These are phyloP conservation scores for Nectonema munidae DNA, from an alignment of 2,888 invertebrate species.

Conservation along the genomic window DNA sequence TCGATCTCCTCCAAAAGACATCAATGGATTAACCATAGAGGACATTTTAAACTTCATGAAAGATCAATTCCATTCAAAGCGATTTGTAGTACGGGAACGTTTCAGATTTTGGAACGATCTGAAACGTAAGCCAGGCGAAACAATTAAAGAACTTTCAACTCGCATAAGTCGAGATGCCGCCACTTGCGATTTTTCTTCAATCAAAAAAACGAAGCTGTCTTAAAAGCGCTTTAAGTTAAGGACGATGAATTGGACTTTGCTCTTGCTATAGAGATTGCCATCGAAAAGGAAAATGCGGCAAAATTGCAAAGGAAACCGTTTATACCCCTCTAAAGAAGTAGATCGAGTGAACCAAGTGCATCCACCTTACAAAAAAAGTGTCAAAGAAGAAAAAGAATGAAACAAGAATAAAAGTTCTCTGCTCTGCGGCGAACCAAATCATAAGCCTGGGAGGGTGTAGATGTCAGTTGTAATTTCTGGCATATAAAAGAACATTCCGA, in stretches of 20 bases:
- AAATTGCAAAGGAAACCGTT: slow-evolving; percentile 17
- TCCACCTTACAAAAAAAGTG: no score
- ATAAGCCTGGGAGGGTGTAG: no score
- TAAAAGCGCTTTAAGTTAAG: slow-evolving; percentile 17
- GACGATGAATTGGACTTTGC: slow-evolving; percentile 16
- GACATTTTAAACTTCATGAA: slow-evolving; percentile 15
- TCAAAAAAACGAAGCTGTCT: slow-evolving; percentile 17
- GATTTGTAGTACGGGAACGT: slow-evolving; percentile 17
- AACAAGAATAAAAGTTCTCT: no score
- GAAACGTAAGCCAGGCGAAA: slow-evolving; percentile 17
- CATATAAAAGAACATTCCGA: no score
- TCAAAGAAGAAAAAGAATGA: no score
- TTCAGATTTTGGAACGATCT: slow-evolving; percentile 17
- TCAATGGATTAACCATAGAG: slow-evolving; percentile 15
- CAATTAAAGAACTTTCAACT: slow-evolving; percentile 16
- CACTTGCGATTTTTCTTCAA: no score
- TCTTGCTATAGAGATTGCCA: slow-evolving; percentile 16
- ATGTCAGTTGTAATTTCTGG: no score
- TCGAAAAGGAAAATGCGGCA: slow-evolving; percentile 17
- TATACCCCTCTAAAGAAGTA: no score
- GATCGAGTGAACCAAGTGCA: no score
- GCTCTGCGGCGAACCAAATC: no score
- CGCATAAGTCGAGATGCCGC: slow-evolving; percentile 17
- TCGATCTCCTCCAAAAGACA: slow-evolving; percentile 14
- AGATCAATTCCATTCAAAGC: slow-evolving; percentile 16